Evolutionary conservation across 2,113 vertebrate genomes (phyloP), one percentile per base, ranked within the genome.

Genomic region (Antennarius striatus): DNA sequence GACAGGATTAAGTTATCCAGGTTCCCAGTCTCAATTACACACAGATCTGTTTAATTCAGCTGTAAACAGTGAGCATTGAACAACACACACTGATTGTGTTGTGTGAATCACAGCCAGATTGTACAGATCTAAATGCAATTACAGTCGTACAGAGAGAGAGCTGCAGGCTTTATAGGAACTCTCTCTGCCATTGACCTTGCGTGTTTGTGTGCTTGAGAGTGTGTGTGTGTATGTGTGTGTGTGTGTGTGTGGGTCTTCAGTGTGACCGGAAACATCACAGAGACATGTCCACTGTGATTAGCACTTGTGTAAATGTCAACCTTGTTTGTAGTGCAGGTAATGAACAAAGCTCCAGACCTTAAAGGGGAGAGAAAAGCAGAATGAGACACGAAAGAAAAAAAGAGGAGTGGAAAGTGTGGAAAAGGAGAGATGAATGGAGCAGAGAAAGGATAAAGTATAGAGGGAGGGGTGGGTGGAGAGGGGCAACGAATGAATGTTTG

Each of bases 301-400:
- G 70, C 79, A 72, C 81, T 78, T 74, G 80, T 79, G 84, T 81
- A 89, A 88, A 90, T 85, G 87, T 88, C 87, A 88, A 58, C 70
- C 63, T 68, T 88, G 75, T 89, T 89, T 85, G 79, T 50, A 47
- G 29, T 63, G 56, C 49, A 68, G 72, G 77, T 81, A 82, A 86
- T 80, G 81, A 88, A 86, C 73, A 75, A 75, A 59, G 74, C 68
- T 28, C 16, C 29, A 36, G 49, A 56, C 62, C 12, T 32, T 45
- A 32, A 39, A 39, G 5, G 16, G 36, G 56, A 50, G 40, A 51
- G 32, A 30, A 36, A 30, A 11, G 9, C 4, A 14, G 12, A 29
- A 10, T 13, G 59, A 32, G 28, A 17, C 32, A 7, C 6, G 15
- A 8, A 15, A 9, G 28, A 10, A 53, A 42, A 36, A 57, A 28